Conservation (phyloP, 2,113 vertebrate species). For the Guaruba guarouba region DNA sequence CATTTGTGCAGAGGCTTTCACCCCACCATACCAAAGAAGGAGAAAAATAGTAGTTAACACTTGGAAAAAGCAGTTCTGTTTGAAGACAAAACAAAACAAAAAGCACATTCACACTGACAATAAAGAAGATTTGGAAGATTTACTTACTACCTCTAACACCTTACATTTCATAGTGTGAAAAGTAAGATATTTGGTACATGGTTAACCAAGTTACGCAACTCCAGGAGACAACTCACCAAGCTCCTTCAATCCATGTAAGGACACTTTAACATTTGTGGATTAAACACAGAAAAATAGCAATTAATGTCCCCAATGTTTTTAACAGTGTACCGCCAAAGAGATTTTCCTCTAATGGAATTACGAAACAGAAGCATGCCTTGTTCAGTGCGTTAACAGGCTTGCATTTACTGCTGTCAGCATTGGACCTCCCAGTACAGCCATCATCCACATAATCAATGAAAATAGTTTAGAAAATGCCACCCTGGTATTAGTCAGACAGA, state of each 20-base stretch:
- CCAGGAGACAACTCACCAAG: neutral
- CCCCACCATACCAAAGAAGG: neutral
- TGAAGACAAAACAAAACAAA: neutral
- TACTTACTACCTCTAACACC: neutral
- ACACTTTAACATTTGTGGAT: neutral
- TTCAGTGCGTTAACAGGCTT: slow-evolving; percentile 8
- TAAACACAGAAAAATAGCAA: neutral
- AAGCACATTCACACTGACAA: neutral
- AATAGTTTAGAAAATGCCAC: slow-evolving; percentile 31
- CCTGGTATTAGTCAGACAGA: slow-evolving; percentile 32
- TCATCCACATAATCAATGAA: slow-evolving; percentile 6
- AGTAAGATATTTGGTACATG: neutral
- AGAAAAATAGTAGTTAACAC: neutral
- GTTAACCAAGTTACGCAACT: neutral
- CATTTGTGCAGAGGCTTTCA: neutral
- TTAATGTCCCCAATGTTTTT: neutral
- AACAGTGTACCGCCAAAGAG: neutral
- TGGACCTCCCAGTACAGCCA: neutral
- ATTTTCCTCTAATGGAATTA: slow-evolving; percentile 50
- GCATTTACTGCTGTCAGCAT: neutral
- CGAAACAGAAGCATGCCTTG: neutral
- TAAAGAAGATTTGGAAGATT: neutral
- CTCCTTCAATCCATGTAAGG: neutral
- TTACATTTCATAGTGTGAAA: neutral
- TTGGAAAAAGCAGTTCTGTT: neutral